phyloP scores from a whole-genome alignment of 2,113 vertebrate genomes.

The Micronycteris hirsuta region DNA sequence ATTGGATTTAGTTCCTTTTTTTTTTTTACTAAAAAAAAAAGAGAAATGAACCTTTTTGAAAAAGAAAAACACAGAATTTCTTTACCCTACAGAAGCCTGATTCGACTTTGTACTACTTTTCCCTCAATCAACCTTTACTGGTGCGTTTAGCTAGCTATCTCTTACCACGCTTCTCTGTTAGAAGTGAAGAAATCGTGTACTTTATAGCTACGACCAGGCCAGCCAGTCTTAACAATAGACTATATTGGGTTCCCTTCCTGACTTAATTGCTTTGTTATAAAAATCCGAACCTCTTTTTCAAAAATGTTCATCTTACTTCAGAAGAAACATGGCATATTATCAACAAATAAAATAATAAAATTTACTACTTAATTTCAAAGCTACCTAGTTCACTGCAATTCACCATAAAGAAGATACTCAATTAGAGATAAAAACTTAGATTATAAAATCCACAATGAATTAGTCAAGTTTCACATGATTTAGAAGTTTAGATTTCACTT shows the following conservation, averaged over 20 bases:
- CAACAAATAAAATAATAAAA: not conserved
- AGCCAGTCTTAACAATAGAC: not conserved
- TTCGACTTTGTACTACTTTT: not conserved
- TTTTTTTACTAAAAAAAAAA: too few species aligned
- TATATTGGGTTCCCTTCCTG: not conserved
- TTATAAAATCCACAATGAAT: constrained; percentile 11
- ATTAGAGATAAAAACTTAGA: not conserved
- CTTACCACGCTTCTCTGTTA: not conserved
- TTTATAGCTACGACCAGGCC: not conserved
- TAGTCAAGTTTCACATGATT: constrained; percentile 24
- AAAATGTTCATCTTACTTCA: not conserved
- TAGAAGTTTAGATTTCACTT: constrained; percentile 8
- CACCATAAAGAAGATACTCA: not conserved
- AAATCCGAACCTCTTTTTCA: not conserved
- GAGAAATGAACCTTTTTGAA: not conserved
- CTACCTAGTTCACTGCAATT: not conserved
- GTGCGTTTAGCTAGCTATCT: not conserved
- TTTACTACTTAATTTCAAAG: not conserved
- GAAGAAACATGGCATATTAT: not conserved
- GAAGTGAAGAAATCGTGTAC: not conserved
- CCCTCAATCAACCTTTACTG: not conserved
- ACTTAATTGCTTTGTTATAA: not conserved
- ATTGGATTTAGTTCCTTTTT: constrained; percentile 3
- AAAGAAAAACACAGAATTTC: not conserved
- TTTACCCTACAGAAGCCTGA: not conserved